These are phyloP conservation scores for Hirundo rustica DNA, from an alignment of 2,797 vertebrate species.

Conservation along the genomic window DNA sequence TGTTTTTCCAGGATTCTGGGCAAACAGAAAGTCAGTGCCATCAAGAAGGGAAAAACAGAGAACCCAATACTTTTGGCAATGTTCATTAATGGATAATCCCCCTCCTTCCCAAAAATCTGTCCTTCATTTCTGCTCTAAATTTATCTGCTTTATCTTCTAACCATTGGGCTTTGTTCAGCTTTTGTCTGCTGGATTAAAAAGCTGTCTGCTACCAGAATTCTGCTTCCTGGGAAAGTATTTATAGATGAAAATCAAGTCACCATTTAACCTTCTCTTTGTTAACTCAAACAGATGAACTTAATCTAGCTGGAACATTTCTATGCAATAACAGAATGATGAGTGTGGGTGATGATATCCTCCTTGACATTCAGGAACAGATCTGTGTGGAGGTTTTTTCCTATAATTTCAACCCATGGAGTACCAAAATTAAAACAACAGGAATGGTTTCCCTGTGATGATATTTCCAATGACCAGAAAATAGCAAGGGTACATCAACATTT, in stretches of 20 bases:
- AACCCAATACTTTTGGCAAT: not conserved
- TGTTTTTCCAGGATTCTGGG: not conserved
- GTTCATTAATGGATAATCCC: not conserved
- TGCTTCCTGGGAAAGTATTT: not conserved
- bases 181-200: conserved; percentile 18
- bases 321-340: not conserved
- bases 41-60: not conserved
- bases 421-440: not conserved
- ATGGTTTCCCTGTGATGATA: not conserved
- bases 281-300: not conserved
- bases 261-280: not conserved
- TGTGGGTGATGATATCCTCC: not conserved
- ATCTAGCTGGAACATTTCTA: not conserved
- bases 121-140: not conserved
- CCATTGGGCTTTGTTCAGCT: not conserved
- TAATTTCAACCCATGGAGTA: not conserved
- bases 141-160: not conserved
- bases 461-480: not conserved
- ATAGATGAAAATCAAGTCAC: conserved; percentile 6
- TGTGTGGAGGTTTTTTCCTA: not conserved
- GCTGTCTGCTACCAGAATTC: not conserved
- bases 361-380: not conserved
- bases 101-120: not conserved
- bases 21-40: not conserved
- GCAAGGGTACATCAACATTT: accelerated